These are phyloP conservation scores for Cephus nigrinus DNA, from an alignment of 2,888 invertebrate genomes.

Conservation along the genomic window DNA sequence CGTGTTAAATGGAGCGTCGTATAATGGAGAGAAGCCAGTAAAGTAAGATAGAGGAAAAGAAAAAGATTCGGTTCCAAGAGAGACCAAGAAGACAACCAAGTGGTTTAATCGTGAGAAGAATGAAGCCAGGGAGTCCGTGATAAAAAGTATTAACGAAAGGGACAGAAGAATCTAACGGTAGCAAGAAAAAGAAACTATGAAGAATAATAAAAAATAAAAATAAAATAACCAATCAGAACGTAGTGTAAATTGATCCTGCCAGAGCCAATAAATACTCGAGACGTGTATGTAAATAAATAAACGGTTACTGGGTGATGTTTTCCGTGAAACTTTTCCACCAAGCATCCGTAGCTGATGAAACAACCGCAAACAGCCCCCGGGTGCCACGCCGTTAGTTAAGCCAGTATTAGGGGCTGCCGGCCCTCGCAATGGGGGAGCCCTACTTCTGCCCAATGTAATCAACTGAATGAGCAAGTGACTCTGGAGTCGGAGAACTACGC, in stretches of 20 bases:
- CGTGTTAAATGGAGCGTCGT: neutral
- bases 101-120: neutral
- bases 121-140: neutral
- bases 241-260: neutral
- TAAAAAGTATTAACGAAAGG: neutral
- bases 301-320: neutral
- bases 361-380: slow-evolving; percentile 31
- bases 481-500: slow-evolving; percentile 40
- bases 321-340: neutral
- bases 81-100: neutral
- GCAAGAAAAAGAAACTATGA: neutral
- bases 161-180: neutral
- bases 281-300: neutral
- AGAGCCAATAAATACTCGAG: neutral
- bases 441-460: slow-evolving; percentile 47
- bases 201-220: too few relatives aligned
- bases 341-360: slow-evolving; percentile 3
- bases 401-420: slow-evolving; percentile 36
- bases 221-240: neutral
- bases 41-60: neutral
- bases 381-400: slow-evolving; percentile 27
- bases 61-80: neutral
- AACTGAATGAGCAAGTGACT: slow-evolving; percentile 59
- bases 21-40: neutral
- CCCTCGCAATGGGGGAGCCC: slow-evolving; percentile 4